Evolutionary conservation across 2,888 invertebrate genomes (phyloP).

Genomic region (Allophyes oxyacanthae): DNA sequence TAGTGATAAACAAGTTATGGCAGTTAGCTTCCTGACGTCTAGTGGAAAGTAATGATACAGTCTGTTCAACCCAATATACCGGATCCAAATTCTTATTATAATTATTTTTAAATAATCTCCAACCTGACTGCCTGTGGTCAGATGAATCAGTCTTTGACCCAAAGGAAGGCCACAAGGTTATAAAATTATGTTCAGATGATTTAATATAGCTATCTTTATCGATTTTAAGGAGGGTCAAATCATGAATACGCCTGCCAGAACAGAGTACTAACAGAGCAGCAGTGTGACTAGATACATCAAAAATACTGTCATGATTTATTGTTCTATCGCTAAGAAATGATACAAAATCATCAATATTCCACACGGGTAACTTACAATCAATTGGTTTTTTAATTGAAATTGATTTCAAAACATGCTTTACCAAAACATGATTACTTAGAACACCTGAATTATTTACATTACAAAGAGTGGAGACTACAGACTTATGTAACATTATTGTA

Average conservation of each 20-base stretch:
- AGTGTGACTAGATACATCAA: not conserved
- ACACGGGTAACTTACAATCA: not conserved
- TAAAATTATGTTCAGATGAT: not conserved
- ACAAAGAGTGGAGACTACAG: slow-evolving; percentile 35
- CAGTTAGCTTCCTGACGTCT: not conserved
- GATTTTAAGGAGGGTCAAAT: slow-evolving; percentile 2
- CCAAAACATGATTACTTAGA: slow-evolving; percentile 1
- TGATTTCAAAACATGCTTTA: slow-evolving; percentile 9
- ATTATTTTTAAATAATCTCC: not conserved
- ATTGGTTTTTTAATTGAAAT: slow-evolving; percentile 8
- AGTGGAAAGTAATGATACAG: not conserved
- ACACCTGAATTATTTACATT: not conserved
- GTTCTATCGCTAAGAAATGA: not conserved
- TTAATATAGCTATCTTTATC: too few species aligned
- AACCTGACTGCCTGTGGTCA: slow-evolving; percentile 1
- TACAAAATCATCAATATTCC: slow-evolving; percentile 7
- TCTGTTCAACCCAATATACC: slow-evolving; percentile 6
- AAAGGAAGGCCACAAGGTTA: slow-evolving; percentile 3
- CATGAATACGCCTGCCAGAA: too few species aligned
- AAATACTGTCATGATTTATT: not conserved
- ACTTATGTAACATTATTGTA: slow-evolving; percentile 42
- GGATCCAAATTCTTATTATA: not conserved
- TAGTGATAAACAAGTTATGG: slow-evolving; percentile 1
- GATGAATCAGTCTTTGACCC: slow-evolving; percentile 6
- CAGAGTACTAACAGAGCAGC: slow-evolving; percentile 5